These are phyloP conservation scores for Dione juno DNA, from an alignment of 2,888 invertebrate genomes.

Conservation along the genomic window DNA sequence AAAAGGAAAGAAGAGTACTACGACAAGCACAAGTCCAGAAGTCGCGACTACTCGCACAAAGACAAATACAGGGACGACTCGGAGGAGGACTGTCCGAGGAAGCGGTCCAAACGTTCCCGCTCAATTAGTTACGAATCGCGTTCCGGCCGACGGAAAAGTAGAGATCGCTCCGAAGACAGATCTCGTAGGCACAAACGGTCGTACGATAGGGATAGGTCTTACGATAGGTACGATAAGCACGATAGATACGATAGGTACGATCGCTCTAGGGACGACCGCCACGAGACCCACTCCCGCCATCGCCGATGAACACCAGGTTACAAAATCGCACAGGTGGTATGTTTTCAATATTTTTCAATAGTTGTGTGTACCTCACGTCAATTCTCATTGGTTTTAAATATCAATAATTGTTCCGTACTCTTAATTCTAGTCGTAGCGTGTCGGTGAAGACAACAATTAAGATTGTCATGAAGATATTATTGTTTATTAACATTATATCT, in stretches of 20 bases:
- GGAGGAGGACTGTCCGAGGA: conserved; percentile 67
- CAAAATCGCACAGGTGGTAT: conserved; percentile 73
- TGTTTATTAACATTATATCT: background rate
- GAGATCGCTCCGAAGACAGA: conserved; percentile 60
- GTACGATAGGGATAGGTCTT: conserved; percentile 60
- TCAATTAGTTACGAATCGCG: conserved; percentile 69
- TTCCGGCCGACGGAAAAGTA: conserved; percentile 56
- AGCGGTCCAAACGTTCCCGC: conserved; percentile 67
- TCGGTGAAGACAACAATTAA: conserved; percentile 8
- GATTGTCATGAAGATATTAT: conserved; percentile 5
- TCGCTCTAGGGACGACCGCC: conserved; percentile 75
- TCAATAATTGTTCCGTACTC: conserved; percentile 8
- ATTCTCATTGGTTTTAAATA: conserved; percentile 10
- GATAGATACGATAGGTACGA: conserved; percentile 81
- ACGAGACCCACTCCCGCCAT: conserved; percentile 67
- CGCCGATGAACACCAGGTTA: conserved; percentile 79
- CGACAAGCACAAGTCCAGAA: conserved; percentile 65
- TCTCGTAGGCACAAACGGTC: conserved; percentile 62
- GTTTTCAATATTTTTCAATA: conserved; percentile 48
- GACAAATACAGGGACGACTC: conserved; percentile 72
- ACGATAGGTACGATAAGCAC: conserved; percentile 64
- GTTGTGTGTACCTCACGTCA: conserved; percentile 36
- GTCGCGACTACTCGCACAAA: conserved; percentile 62
- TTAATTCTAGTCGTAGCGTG: conserved; percentile 9
- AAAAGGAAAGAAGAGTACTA: conserved; percentile 63